Evolutionary conservation across 2,113 vertebrate genomes (phyloP).

Genomic region (Gymnobelideus leadbeateri): DNA sequence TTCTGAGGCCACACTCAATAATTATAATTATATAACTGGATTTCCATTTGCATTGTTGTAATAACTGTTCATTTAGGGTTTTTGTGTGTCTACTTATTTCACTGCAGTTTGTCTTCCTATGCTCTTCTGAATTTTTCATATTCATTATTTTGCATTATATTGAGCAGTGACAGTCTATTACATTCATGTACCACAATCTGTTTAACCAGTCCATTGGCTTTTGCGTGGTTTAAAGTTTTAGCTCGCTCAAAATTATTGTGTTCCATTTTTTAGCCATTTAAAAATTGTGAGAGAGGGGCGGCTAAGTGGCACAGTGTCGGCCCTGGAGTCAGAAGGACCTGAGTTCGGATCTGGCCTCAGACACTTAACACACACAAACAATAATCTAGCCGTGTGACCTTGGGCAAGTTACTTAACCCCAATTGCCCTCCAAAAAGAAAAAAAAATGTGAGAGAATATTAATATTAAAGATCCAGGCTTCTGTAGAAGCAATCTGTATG

Average conservation of each 20-base stretch:
- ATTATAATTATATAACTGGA: background rate
- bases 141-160: background rate
- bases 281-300: background rate
- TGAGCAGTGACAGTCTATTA: background rate
- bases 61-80: background rate
- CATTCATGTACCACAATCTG: background rate
- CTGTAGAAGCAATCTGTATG: background rate
- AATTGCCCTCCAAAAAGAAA: no score
- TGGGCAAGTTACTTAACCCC: no score
- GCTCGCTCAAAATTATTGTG: background rate
- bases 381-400: no score
- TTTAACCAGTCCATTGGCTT: background rate
- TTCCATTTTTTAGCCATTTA: background rate
- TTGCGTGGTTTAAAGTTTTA: background rate
- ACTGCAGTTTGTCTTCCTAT: background rate
- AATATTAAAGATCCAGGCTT: background rate
- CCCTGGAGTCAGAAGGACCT: no score
- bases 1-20: background rate
- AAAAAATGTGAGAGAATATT: background rate
- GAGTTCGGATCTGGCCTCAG: no score
- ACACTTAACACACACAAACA: no score
- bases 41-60: background rate
- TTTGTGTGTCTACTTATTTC: background rate
- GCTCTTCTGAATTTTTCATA: background rate
- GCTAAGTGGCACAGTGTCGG: no score